Conservation (phyloP, 2,888 invertebrate genomes). For the Drosophila robusta region DNA sequence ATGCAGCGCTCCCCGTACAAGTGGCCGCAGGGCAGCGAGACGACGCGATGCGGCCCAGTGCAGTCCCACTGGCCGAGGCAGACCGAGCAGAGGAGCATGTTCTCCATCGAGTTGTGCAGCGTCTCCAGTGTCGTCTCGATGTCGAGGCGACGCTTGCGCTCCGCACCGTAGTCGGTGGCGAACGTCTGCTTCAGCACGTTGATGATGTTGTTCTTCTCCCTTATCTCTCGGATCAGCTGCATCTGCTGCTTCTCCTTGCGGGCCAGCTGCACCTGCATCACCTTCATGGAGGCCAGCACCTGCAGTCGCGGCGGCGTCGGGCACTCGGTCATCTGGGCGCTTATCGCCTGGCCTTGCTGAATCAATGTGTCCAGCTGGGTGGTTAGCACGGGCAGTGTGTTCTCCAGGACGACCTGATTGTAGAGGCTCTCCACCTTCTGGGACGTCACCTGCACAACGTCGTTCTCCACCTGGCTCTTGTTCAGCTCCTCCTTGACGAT, state of each 20-base stretch:
- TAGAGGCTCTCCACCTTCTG: not conserved
- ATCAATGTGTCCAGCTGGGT: too few species aligned
- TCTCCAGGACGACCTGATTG: too few species aligned
- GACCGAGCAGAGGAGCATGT: not conserved
- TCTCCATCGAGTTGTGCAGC: not conserved
- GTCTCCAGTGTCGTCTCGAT: not conserved
- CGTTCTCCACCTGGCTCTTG: not conserved
- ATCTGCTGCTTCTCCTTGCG: too few species aligned
- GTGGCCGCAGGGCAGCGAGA: constrained; percentile 1
- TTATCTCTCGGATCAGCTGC: too few species aligned
- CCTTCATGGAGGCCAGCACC: too few species aligned
- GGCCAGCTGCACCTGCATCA: too few species aligned
- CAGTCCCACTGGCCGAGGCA: not conserved
- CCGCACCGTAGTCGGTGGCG: not conserved
- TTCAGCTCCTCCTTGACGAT: not conserved
- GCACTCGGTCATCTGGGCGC: too few species aligned
- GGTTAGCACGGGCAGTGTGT: too few species aligned
- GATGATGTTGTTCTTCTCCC: too few species aligned
- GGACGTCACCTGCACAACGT: not conserved
- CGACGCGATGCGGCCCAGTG: not conserved
- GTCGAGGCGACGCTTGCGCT: not conserved
- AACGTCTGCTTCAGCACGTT: too few species aligned
- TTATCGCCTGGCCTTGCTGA: too few species aligned
- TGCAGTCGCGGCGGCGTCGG: too few species aligned
- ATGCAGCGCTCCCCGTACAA: not conserved